Base-by-base conservation (phyloP, 2,113 vertebrate genomes). In the Telmatochromis sp. region DNA sequence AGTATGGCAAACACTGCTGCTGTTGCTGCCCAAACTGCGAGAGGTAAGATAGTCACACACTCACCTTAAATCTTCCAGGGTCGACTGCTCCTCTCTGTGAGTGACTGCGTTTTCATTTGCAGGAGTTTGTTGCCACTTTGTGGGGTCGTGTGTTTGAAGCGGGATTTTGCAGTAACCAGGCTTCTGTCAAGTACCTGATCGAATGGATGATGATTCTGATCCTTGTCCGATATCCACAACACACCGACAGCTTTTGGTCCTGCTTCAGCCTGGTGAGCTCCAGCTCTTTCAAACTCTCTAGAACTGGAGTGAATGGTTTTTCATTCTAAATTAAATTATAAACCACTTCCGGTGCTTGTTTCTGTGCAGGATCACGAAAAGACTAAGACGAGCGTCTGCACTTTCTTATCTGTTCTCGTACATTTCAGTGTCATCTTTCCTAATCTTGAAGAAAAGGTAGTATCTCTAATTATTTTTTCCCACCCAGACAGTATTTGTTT, bases 171-270 rank as follows among this genome's bases (percentile, higher is more conserved):
- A 97, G 96, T 89, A 99, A 98, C 93, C 98, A 99, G 85, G 97
- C 98, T 37, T 99, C 98, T n/a, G 97, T 99, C 80, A 99, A 99
- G 86, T 99, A 99, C 91, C 96, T 98, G 33, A 97, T 99, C 23
- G 98, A 99, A 89, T 99, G 98, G 98, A 93, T 96, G 89, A 95
- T 99, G 91, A 96, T 99, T 83, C 91, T 98, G 91, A 96, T 97
- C 87, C 97, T 99, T 14, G 92, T 97, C 85, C 96, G 80, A 51
- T 96, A 97, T 82, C 98, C 98, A 0, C 95, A 97, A 0, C 96
- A 96, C 87, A 95, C 98, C 37, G 94, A 96, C 19, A 96, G 96
- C 45, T 97, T 99, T 82, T 99, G 98, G 98, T 87, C 89, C 86
- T 98, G 97, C 84, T 99, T 99, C 94, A 96, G 83, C 88, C 95